Evolutionary conservation across 2,113 vertebrate genomes (phyloP).

Genomic region (Colius striatus): DNA sequence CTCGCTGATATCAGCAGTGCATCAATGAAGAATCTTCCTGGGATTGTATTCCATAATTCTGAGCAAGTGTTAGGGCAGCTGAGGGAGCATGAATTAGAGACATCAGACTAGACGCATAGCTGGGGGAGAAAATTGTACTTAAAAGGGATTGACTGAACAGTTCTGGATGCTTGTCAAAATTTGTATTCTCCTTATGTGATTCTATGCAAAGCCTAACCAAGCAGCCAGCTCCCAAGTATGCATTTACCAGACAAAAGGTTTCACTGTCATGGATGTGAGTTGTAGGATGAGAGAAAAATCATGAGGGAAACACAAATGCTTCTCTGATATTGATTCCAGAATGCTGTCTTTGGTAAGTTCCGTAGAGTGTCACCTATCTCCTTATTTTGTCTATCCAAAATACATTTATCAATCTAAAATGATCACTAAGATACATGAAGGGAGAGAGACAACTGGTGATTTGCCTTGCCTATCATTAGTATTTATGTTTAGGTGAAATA

Average conservation of each 20-base stretch:
- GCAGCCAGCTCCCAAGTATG: background rate
- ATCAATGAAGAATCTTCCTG: rapidly evolving
- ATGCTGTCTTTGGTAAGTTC: rapidly evolving
- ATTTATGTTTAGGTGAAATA: background rate
- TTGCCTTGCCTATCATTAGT: background rate
- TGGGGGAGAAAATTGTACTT: background rate
- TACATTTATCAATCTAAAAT: background rate
- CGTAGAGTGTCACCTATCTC: background rate
- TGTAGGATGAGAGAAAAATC: background rate
- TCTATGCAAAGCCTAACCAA: background rate
- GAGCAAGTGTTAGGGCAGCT: background rate
- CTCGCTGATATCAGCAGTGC: rapidly evolving
- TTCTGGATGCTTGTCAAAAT: background rate
- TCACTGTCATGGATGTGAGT: rapidly evolving
- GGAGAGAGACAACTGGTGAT: background rate
- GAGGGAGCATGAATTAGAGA: background rate
- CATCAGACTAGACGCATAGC: background rate
- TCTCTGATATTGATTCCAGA: background rate
- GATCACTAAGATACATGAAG: background rate
- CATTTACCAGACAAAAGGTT: background rate
- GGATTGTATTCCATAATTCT: background rate
- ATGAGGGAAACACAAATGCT: background rate
- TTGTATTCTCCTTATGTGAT: background rate
- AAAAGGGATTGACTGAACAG: background rate
- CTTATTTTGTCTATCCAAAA: background rate